These are phyloP conservation scores for Byasa hedistus DNA, from an alignment of 2,888 invertebrate species.

Conservation along the genomic window DNA sequence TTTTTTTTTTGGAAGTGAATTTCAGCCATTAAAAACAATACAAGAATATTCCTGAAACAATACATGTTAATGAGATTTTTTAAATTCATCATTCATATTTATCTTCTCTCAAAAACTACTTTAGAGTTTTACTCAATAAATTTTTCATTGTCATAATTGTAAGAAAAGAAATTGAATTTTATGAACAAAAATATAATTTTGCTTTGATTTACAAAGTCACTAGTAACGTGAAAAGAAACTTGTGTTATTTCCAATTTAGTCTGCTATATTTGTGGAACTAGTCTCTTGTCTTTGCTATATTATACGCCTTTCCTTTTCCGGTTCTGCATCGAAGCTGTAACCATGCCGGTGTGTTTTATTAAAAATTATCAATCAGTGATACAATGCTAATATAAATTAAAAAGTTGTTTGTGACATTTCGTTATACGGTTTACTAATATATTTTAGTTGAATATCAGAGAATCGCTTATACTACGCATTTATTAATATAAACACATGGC, in stretches of 20 bases:
- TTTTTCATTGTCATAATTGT: too few species aligned
- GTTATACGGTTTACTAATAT: conserved; percentile 37
- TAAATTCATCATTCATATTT: too few species aligned
- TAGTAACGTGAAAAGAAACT: background rate
- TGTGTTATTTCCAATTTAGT: conserved; percentile 5
- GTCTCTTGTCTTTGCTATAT: conserved; percentile 55
- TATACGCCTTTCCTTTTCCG: conserved; percentile 75
- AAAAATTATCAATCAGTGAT: conserved; percentile 48
- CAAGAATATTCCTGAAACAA: too few species aligned
- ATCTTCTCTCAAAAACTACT: too few species aligned
- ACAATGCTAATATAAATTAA: conserved; percentile 43
- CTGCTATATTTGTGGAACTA: conserved; percentile 34
- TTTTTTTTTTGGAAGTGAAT: too few species aligned
- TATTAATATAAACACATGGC: conserved; percentile 74
- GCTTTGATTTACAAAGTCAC: too few species aligned
- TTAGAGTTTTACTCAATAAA: too few species aligned
- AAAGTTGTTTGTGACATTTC: conserved; percentile 43
- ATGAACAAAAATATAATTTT: too few species aligned
- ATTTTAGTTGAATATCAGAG: conserved; percentile 25
- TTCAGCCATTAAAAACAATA: too few species aligned
- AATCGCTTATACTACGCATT: conserved; percentile 36
- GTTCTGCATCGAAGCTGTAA: conserved; percentile 79
- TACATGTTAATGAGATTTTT: too few species aligned
- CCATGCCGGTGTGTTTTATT: conserved; percentile 80
- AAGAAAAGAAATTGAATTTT: too few species aligned